A percentile compares a stretch with the other conserved stretches of the same genome.
Conservation (phyloP, 2,113 vertebrate genomes). For the Cyprinodon brontotheroides region DNA sequence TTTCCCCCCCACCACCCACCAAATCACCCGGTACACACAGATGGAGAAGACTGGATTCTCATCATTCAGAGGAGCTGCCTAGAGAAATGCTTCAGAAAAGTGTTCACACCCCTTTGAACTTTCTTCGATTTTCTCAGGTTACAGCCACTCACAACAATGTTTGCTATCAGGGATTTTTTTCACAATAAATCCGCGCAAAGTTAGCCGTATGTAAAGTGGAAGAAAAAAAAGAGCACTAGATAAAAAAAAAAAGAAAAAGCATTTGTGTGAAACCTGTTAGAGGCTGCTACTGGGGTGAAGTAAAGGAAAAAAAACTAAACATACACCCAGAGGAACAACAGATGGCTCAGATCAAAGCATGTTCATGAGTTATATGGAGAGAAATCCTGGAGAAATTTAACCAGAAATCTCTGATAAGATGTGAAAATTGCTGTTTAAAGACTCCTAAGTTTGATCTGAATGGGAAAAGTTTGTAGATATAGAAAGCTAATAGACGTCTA, state of each 20-base stretch:
- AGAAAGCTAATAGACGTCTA: neutral
- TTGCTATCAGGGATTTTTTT: neutral
- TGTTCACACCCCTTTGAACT: neutral
- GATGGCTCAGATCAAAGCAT: neutral
- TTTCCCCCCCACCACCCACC: conserved; percentile 25
- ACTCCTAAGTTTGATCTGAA: neutral
- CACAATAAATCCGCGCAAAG: too few species aligned
- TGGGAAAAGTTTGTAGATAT: neutral
- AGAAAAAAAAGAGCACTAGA: too few species aligned
- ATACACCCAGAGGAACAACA: neutral
- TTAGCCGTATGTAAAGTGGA: too few species aligned
- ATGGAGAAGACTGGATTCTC: conserved; percentile 46
- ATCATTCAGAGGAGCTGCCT: conserved; percentile 55
- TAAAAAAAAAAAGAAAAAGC: too few species aligned
- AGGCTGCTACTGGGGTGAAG: too few species aligned
- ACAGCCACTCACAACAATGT: neutral
- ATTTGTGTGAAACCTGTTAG: too few species aligned
- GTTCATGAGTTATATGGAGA: too few species aligned
- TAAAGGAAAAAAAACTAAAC: too few species aligned
- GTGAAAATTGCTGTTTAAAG: neutral
- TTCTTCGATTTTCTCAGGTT: neutral
- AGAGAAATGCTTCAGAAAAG: conserved; percentile 10
- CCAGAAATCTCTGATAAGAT: neutral
- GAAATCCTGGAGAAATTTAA: neutral
- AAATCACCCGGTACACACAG: conserved; percentile 55